Percentiles rank a stretch among this genome's conserved stretches.
Evolutionary conservation across 2,797 vertebrate genomes (phyloP).

Genomic region (Tolypeutes matacus): DNA sequence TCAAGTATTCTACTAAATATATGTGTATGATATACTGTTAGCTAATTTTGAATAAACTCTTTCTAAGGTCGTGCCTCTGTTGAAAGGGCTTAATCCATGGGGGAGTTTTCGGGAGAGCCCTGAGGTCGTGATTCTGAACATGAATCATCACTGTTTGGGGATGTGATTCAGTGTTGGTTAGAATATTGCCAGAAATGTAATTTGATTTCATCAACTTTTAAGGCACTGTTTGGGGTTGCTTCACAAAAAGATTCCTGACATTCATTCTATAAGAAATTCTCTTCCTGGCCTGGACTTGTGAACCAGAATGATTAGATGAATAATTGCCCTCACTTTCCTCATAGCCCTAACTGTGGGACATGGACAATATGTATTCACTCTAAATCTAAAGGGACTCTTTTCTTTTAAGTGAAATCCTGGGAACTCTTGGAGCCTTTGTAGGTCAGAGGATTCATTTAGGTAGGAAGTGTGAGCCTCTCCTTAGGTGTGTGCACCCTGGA

Average conservation of each 20-base stretch:
- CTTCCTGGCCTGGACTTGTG: not conserved
- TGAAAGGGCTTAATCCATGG: not conserved
- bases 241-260: not conserved
- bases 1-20: not conserved
- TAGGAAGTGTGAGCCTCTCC: no score
- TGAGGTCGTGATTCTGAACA: not conserved
- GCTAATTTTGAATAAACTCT: constrained; percentile 16
- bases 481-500: not conserved
- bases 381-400: not conserved
- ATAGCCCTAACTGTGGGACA: no score
- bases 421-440: not conserved
- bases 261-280: not conserved
- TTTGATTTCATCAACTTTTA: not conserved
- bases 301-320: not conserved
- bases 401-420: not conserved
- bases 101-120: not conserved
- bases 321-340: not conserved
- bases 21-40: not conserved
- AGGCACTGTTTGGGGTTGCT: not conserved
- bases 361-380: not conserved
- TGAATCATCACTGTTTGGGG: not conserved
- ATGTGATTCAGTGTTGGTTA: not conserved
- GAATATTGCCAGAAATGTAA: not conserved
- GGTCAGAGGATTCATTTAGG: not conserved
- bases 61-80: not conserved